phyloP scores from a whole-genome alignment of 2,888 invertebrate species.

The Athrips mouffetella region DNA sequence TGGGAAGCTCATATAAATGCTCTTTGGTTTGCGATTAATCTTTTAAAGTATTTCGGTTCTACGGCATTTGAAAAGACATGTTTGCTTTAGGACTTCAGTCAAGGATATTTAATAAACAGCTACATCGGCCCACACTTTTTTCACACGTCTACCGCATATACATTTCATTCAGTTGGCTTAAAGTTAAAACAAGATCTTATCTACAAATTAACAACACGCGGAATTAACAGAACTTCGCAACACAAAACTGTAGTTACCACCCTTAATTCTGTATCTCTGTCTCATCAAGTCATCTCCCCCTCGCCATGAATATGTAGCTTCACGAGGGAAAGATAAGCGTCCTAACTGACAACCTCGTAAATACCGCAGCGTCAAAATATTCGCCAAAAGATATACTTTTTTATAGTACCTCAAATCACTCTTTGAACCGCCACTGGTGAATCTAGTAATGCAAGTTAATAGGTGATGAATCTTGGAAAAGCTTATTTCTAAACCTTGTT shows the following conservation, averaged over 20 bases:
- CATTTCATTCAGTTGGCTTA: neutral
- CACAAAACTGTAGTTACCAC: neutral
- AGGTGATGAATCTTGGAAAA: too few relatives aligned
- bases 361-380: conserved; percentile 11
- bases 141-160: neutral
- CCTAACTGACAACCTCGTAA: conserved; percentile 15
- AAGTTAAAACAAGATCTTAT: neutral
- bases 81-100: too few relatives aligned
- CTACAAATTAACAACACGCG: too few relatives aligned
- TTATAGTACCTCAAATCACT: neutral
- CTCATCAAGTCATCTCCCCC: neutral
- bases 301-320: conserved; percentile 61
- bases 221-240: too few relatives aligned
- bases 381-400: conserved; percentile 8
- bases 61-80: too few relatives aligned
- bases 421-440: neutral
- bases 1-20: too few relatives aligned
- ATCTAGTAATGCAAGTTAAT: neutral
- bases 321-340: conserved; percentile 41
- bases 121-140: neutral
- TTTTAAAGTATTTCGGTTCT: too few relatives aligned
- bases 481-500: too few relatives aligned
- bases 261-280: neutral
- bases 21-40: too few relatives aligned
- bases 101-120: neutral